A percentile compares a stretch with the other conserved stretches of the same genome.
Conservation (phyloP, 2,113 vertebrate genomes). For the Sylvietta virens region DNA sequence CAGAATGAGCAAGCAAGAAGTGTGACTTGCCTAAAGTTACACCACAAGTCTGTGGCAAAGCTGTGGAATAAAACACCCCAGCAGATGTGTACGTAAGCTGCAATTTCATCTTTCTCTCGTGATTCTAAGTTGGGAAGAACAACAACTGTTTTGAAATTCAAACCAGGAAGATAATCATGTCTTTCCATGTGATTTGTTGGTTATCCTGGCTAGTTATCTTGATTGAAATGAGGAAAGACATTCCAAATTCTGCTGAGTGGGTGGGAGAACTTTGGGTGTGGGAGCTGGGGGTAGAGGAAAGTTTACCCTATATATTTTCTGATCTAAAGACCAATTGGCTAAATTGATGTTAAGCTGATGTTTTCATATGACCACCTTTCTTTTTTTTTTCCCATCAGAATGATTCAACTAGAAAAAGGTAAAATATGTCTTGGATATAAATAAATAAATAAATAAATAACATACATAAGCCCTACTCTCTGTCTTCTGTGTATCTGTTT, state of each 20-base stretch:
- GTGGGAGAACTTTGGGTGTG: background rate
- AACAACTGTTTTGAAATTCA: conserved; percentile 55
- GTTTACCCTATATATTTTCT: background rate
- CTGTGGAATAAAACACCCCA: background rate
- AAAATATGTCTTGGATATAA: background rate
- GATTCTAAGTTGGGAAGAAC: conserved; percentile 36
- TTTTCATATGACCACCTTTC: background rate
- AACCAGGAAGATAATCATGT: background rate
- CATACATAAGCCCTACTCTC: background rate
- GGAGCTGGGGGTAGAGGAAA: background rate
- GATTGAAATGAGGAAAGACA: background rate
- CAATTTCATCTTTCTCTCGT: background rate
- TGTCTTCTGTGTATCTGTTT: background rate
- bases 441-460: background rate
- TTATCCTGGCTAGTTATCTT: background rate
- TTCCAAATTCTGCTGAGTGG: background rate
- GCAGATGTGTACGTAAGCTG: background rate
- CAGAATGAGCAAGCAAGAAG: background rate
- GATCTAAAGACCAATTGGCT: background rate
- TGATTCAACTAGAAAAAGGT: background rate
- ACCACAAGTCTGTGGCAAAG: background rate
- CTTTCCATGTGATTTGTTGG: background rate
- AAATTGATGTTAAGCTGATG: background rate
- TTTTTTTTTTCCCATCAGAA: background rate
- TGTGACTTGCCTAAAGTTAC: background rate